Evolutionary conservation across 2,113 vertebrate genomes (phyloP).

Genomic region (Tautogolabrus adspersus): DNA sequence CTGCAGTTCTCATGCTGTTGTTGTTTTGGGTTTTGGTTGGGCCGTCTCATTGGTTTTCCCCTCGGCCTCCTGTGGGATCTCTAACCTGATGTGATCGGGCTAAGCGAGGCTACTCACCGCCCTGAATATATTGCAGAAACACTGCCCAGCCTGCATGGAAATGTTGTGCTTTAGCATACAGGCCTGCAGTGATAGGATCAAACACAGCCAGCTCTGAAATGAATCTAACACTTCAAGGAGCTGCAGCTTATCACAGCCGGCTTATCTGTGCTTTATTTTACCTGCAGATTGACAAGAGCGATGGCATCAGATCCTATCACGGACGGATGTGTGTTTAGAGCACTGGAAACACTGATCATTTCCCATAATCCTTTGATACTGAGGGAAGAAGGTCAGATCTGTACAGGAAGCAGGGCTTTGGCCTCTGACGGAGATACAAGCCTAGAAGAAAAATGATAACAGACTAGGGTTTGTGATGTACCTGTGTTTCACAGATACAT

Average conservation of each 20-base stretch:
- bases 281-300: conserved; percentile 40
- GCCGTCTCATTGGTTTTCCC: conserved; percentile 47
- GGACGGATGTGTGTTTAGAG: conserved; percentile 24
- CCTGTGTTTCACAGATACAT: too few species aligned
- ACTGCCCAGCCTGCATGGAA: conserved; percentile 22
- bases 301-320: conserved; percentile 35
- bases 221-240: conserved; percentile 39
- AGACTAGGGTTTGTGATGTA: neutral
- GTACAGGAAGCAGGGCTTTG: conserved; percentile 18
- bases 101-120: conserved; percentile 23
- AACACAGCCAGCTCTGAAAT: conserved; percentile 28
- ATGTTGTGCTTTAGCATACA: conserved; percentile 27
- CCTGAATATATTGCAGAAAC: conserved; percentile 37
- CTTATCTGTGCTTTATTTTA: conserved; percentile 40
- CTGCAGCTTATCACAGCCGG: conserved; percentile 27
- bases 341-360: conserved; percentile 42
- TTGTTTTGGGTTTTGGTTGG: conserved; percentile 22
- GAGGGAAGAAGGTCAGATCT: conserved; percentile 25
- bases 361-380: conserved; percentile 52
- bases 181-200: conserved; percentile 41
- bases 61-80: conserved; percentile 33
- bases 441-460: conserved; percentile 11
- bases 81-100: conserved; percentile 43
- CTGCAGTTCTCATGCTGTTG: conserved; percentile 23
- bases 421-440: neutral